Conservation (phyloP, 2,113 vertebrate genomes). For the Ptilonorhynchus violaceus region DNA sequence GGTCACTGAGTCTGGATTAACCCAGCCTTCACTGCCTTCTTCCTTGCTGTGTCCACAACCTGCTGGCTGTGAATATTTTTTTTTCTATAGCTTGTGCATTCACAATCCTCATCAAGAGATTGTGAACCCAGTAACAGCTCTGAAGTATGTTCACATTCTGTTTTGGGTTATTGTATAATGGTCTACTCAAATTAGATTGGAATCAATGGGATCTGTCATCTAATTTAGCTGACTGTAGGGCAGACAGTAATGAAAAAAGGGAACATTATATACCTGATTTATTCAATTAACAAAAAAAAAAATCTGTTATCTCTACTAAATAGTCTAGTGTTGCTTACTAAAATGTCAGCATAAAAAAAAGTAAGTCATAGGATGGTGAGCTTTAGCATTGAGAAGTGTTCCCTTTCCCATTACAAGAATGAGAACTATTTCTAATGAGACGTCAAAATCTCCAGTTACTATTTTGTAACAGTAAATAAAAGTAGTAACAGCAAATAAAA, state of each 20-base stretch:
- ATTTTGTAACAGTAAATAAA: slow-evolving; percentile 43
- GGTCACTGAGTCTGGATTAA: neutral
- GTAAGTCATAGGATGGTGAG: neutral
- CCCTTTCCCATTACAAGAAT: neutral
- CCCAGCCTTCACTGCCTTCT: neutral
- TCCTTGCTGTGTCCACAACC: neutral
- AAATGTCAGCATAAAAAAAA: neutral
- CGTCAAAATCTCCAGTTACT: slow-evolving; percentile 11
- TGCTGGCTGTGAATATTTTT: neutral
- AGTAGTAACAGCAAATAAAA: slow-evolving; percentile 45
- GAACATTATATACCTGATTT: neutral
- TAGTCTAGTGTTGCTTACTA: neutral
- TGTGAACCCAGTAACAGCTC: neutral
- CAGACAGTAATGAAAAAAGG: neutral
- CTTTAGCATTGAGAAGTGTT: neutral
- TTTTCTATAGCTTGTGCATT: neutral
- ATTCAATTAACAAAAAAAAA: neutral
- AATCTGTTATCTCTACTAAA: neutral
- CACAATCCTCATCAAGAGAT: neutral
- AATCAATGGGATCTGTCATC: neutral
- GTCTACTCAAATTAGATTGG: neutral
- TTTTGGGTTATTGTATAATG: neutral
- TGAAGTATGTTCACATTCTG: neutral
- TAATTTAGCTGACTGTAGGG: neutral
- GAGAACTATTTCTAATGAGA: slow-evolving; percentile 3